These are phyloP conservation scores for Laspeyria flexula DNA, from an alignment of 2,888 invertebrate species.

Conservation along the genomic window DNA sequence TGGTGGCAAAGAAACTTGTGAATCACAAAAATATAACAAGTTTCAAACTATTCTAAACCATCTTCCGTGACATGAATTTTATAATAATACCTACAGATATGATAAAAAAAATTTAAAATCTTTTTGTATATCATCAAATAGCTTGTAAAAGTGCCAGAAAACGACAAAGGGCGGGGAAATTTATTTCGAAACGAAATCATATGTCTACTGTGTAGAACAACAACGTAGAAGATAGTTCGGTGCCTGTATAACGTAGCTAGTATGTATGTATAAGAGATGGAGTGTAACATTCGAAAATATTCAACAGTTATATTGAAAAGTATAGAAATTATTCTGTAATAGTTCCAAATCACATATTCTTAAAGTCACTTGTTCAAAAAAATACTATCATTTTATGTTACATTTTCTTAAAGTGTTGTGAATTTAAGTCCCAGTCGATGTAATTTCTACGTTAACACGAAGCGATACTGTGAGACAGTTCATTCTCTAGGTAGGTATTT, in stretches of 20 bases:
- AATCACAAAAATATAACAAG: slow-evolving; percentile 26
- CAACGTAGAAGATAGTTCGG: slow-evolving; percentile 73
- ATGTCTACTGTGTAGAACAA: slow-evolving; percentile 86
- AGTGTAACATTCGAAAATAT: slow-evolving; percentile 25
- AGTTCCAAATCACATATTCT: background rate
- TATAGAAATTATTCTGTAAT: background rate
- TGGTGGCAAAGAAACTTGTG: slow-evolving; percentile 42
- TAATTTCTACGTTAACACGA: slow-evolving; percentile 57
- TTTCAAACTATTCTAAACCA: slow-evolving; percentile 18
- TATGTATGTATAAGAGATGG: slow-evolving; percentile 47
- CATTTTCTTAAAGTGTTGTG: slow-evolving; percentile 65
- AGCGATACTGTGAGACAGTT: slow-evolving; percentile 77
- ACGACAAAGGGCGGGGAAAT: slow-evolving; percentile 67
- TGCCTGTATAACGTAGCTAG: slow-evolving; percentile 62
- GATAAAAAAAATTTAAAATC: slow-evolving; percentile 35
- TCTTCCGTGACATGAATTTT: slow-evolving; percentile 25
- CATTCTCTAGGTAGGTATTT: slow-evolving; percentile 73
- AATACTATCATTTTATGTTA: slow-evolving; percentile 27
- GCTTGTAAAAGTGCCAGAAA: slow-evolving; percentile 53
- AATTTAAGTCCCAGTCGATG: slow-evolving; percentile 65
- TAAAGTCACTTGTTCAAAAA: slow-evolving; percentile 4
- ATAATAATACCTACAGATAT: slow-evolving; percentile 28
- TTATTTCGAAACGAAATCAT: slow-evolving; percentile 84
- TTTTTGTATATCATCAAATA: slow-evolving; percentile 42
- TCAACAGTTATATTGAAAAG: slow-evolving; percentile 3